Evolutionary conservation across 2,888 invertebrate species (phyloP).

Genomic region (Rapana venosa): DNA sequence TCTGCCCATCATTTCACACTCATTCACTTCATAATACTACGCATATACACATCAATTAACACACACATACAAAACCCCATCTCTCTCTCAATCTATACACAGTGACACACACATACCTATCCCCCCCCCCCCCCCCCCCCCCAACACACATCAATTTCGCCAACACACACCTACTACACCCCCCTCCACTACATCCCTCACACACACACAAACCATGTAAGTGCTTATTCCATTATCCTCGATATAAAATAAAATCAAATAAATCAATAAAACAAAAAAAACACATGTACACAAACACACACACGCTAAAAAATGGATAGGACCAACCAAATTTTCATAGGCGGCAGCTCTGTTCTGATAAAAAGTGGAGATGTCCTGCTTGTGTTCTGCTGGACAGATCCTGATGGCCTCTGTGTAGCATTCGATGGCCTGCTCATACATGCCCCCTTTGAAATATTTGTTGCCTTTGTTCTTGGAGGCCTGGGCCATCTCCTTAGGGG

Average conservation of each 20-base stretch:
- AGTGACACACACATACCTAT: not conserved
- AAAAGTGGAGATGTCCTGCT: constrained; percentile 90
- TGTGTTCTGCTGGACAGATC: constrained; percentile 81
- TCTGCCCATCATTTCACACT: no score
- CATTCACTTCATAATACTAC: no score
- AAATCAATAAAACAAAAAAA: no score
- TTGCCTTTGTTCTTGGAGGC: constrained; percentile 79
- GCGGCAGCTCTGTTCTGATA: constrained; percentile 98
- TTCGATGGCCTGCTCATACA: constrained; percentile 79
- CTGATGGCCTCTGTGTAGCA: constrained; percentile 80
- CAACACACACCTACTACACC: not conserved
- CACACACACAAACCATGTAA: not conserved
- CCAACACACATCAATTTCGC: not conserved
- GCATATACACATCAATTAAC: not conserved
- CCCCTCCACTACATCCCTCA: not conserved
- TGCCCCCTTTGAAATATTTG: constrained; percentile 79
- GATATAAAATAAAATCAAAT: no score
- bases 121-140: no score
- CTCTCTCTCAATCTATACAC: not conserved
- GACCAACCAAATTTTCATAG: constrained; percentile 89
- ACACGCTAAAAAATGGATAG: not conserved
- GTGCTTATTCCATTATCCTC: no score
- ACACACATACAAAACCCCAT: not conserved
- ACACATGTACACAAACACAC: not conserved
- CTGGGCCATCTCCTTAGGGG: constrained; percentile 81